Evolutionary conservation across 1,140 invertebrate genomes (phyloP).

Genomic region (Papilio glaucus): DNA sequence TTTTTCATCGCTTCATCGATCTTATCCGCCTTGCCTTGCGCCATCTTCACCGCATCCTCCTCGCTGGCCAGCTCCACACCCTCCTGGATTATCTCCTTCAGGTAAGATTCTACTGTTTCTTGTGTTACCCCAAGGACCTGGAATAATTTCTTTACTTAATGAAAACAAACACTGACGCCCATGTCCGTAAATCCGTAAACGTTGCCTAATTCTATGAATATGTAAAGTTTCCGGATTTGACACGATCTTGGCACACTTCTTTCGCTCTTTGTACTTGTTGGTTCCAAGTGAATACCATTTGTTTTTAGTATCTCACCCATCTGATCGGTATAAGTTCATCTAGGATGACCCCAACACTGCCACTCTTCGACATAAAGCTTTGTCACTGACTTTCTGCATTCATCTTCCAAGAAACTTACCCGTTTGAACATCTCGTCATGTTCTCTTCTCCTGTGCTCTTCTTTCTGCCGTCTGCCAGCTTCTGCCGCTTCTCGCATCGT

Average conservation of each 20-base stretch:
- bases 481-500: slow-evolving; percentile 88
- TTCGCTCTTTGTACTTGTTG: too few relatives aligned
- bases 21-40: slow-evolving; percentile 46
- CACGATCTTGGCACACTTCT: too few relatives aligned
- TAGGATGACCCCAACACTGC: too few relatives aligned
- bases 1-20: slow-evolving; percentile 48
- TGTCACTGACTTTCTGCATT: too few relatives aligned
- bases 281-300: too few relatives aligned
- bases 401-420: slow-evolving; percentile 57
- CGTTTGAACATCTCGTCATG: slow-evolving; percentile 91
- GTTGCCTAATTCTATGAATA: too few relatives aligned
- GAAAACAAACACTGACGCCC: not conserved
- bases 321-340: too few relatives aligned
- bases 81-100: slow-evolving; percentile 58
- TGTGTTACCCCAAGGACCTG: slow-evolving; percentile 73
- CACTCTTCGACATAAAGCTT: too few relatives aligned
- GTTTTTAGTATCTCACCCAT: too few relatives aligned
- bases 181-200: too few relatives aligned
- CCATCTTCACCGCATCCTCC: slow-evolving; percentile 54
- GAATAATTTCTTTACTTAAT: not conserved
- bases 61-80: slow-evolving; percentile 64
- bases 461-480: slow-evolving; percentile 87
- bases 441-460: slow-evolving; percentile 86
- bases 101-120: slow-evolving; percentile 70
- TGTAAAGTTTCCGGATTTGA: too few relatives aligned